Evolutionary conservation across 2,797 vertebrate species (phyloP).

Genomic region (Channallabes apus): DNA sequence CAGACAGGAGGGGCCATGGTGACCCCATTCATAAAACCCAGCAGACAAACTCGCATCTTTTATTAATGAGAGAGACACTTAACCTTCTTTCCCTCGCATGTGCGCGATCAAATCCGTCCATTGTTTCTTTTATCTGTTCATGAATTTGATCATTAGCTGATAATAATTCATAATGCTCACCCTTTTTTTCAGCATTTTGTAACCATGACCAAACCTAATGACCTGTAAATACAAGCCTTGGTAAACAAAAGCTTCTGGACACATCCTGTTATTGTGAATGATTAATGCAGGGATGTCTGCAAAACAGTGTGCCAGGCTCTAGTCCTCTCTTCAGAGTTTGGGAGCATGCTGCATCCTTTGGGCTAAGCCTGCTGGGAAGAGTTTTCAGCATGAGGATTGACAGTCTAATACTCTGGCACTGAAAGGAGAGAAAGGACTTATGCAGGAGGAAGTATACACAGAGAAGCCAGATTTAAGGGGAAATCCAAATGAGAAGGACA

Average conservation of each 20-base stretch:
- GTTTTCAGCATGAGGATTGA: conserved; percentile 66
- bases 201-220: conserved; percentile 21
- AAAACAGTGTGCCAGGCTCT: conserved; percentile 43
- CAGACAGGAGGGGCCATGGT: conserved; percentile 34
- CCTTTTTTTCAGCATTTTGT: conserved; percentile 4
- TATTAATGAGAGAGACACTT: conserved; percentile 59
- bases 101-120: not conserved
- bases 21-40: conserved; percentile 51
- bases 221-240: conserved; percentile 22
- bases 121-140: conserved; percentile 12
- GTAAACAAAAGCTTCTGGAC: conserved; percentile 42
- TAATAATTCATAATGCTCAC: not conserved
- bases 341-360: conserved; percentile 50
- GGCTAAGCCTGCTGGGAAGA: conserved; percentile 66
- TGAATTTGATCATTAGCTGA: conserved; percentile 17
- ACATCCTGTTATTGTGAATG: conserved; percentile 44
- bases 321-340: conserved; percentile 54
- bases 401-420: conserved; percentile 66
- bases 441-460: conserved; percentile 28
- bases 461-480: conserved; percentile 10
- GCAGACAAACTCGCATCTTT: conserved; percentile 54
- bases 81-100: conserved; percentile 35
- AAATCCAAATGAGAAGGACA: conserved; percentile 26
- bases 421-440: conserved; percentile 48
- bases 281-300: conserved; percentile 40